Evolutionary conservation across 2,797 vertebrate genomes (phyloP).

Genomic region (Dendrocincla fuliginosa): DNA sequence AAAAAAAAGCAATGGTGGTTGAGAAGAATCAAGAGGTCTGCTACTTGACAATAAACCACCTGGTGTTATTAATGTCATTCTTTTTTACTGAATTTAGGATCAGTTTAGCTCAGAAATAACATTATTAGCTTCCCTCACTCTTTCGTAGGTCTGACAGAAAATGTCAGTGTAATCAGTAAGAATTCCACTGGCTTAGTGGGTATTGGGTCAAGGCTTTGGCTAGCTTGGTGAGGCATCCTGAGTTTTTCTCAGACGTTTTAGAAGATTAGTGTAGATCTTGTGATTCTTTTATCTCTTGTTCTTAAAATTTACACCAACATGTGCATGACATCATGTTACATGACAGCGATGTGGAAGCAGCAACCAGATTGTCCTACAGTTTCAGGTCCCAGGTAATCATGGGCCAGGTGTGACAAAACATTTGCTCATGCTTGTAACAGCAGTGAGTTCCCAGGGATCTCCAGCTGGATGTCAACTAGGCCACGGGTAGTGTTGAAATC

Average conservation of each 20-base stretch:
- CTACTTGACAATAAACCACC: background rate
- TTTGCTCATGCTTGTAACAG: background rate
- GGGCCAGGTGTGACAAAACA: background rate
- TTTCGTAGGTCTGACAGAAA: background rate
- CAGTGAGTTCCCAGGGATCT: background rate
- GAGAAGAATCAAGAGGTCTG: background rate
- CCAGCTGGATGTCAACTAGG: background rate
- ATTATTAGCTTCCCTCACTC: background rate
- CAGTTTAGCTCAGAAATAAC: background rate
- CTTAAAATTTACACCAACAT: background rate
- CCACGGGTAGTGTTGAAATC: background rate
- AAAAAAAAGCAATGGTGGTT: fast-evolving
- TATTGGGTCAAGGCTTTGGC: background rate
- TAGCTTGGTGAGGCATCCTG: background rate
- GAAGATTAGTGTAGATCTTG: background rate
- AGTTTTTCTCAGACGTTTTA: background rate
- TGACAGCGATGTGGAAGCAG: background rate
- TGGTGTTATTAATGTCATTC: background rate
- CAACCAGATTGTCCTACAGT: background rate
- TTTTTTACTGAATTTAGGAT: background rate
- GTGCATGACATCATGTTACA: background rate
- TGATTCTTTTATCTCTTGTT: fast-evolving
- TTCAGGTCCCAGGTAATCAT: background rate
- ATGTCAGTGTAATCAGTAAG: fast-evolving
- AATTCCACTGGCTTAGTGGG: background rate